Evolutionary conservation across 2,797 vertebrate species (phyloP), one percentile per base, ranked within the genome.

Genomic region (Brachyalestes nurse): DNA sequence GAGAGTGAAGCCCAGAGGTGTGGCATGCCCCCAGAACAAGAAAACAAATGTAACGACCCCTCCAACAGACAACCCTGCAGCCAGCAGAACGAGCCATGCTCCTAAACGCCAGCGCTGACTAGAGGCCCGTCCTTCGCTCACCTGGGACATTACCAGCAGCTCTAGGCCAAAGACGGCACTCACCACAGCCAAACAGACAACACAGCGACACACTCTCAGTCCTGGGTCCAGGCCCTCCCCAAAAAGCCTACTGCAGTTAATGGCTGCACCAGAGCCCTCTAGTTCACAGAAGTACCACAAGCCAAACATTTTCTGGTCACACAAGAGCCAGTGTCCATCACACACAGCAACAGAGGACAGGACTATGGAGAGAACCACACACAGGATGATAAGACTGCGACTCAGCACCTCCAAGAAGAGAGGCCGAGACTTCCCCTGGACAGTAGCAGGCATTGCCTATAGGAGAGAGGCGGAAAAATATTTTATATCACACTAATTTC

Each of bases 101-200:
- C 95, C 95, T 79, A 95, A 70, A 0, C 86, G 86, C 95, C 96
- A 96, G 65, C 93, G 94, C 49, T 57, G 84, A 7, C 87, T 79
- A 0, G 93, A 91, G 0, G 85, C 83, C 72, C 57, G 53, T 0
- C 95, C 95, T 5, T 95, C 93, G 0, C 92, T 96, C 76, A 95
- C 90, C 72, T 95, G 96, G 21, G 95, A 96, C 72, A 96, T 93
- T 82, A 96, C 95, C 58, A 96, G 91, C 83, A 96, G 85, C 90
- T 95, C 95, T 89, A 96, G 79, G n/a, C 95, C 95, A 9, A 96
- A 95, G 58, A 96, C 92, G 12, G 95, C 94, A 0, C 91, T 88
- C 40, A 95, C 95, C 2, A 96, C 93, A 0, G 93, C 94, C 75
- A 95, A 82, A 28, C 92, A 86, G 0, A 90, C 87, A 72, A 90